Base-by-base conservation (phyloP, 2,888 invertebrate species). In the Nezara viridula region DNA sequence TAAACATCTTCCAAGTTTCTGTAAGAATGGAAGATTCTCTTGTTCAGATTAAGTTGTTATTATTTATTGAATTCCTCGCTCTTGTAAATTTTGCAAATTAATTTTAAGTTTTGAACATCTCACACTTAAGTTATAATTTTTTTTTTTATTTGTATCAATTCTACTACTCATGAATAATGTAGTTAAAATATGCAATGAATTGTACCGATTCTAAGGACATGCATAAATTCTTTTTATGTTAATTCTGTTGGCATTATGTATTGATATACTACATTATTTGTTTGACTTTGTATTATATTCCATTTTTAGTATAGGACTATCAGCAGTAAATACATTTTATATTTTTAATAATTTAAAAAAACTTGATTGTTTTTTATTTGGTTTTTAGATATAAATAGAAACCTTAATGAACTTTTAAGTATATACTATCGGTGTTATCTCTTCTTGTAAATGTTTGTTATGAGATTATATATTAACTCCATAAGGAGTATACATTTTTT, bases 371-470 rank as follows among this genome's bases (percentile, higher is more conserved):
- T 81, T n/a, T 40, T 44, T 81, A 40, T 12, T 14, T 81, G 44
- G 81, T 24, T 44, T 81, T n/a, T 81, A n/a, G n/a, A 10, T n/a
- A 81, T 44, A 44, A n/a, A 40, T 81, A 44, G n/a, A 9, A 44
- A 47, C 81, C 24, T 81, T 81, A 21, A 81, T 81, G 81, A 81
- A 81, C 81, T 44, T 81, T n/a, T 81, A 81, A 81, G 81, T 44
- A 81, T 47, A 81, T 81, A 81, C 81, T 81, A 81, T 81, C 44
- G 44, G 81, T 44, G 81, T 81, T 81, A 81, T 81, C 44, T 81
- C 44, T 81, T 81, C 44, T 81, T 81, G 81, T 81, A 81, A 81
- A 81, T 81, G 44, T 81, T 81, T 81, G 81, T 81, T 81, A 81
- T 81, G 44, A 81, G 66, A 73, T 73, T 73, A 73, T 73, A 73